Percentiles rank a stretch among this genome's conserved stretches.
Evolutionary conservation across 2,888 invertebrate genomes (phyloP).

Genomic region (Nomada ruficornis): DNA sequence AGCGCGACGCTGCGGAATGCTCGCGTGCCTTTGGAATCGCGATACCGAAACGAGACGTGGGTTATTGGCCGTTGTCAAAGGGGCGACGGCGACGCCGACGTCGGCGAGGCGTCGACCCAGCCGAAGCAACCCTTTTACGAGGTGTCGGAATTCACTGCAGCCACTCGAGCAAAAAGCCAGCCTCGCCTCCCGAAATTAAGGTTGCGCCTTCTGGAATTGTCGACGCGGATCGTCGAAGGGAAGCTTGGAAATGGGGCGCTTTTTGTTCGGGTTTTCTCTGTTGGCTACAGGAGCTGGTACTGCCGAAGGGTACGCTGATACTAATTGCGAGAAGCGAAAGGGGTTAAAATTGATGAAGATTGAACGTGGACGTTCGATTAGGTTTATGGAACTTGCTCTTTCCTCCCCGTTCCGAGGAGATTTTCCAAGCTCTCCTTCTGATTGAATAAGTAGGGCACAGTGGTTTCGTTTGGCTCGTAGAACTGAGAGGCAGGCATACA

Average conservation of each 20-base stretch:
- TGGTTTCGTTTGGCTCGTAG: background rate
- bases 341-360: background rate
- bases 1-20: conserved; percentile 52
- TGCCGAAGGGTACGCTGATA: background rate
- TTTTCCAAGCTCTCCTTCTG: background rate
- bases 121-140: conserved; percentile 62
- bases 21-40: conserved; percentile 67
- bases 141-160: conserved; percentile 60
- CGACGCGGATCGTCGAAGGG: background rate
- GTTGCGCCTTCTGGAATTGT: conserved; percentile 27
- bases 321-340: background rate
- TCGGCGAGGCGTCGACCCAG: conserved; percentile 40
- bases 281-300: background rate
- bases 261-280: background rate
- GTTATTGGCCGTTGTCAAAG: conserved; percentile 69
- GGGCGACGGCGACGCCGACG: conserved; percentile 41
- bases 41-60: conserved; percentile 70
- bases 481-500: background rate
- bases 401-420: background rate
- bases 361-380: background rate
- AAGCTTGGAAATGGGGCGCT: background rate
- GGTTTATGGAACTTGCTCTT: background rate
- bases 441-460: conserved; percentile 1
- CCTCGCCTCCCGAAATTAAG: conserved; percentile 55
- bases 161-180: conserved; percentile 49